phyloP scores from a whole-genome alignment of 2,888 invertebrate genomes.

The Endomychus coccineus region DNA sequence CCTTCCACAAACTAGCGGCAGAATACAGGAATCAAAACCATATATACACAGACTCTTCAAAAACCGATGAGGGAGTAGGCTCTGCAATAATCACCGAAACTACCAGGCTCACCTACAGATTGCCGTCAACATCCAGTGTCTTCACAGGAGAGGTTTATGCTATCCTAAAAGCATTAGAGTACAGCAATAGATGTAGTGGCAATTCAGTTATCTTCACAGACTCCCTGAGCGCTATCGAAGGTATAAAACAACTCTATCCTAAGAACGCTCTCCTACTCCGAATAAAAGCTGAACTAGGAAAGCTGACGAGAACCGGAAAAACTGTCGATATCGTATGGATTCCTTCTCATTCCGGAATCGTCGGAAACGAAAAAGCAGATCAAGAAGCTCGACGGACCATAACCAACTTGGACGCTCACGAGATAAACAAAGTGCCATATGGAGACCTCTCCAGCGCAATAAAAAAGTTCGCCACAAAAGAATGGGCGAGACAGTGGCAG shows the following conservation, averaged over 20 bases:
- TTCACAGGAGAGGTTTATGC: no score
- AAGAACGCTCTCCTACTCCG: conserved; percentile 1
- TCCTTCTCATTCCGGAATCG: conserved; percentile 5
- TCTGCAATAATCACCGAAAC: no score
- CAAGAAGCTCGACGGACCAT: conserved; percentile 3
- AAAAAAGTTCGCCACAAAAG: no score
- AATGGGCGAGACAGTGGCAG: no score
- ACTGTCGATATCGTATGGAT: conserved; percentile 4
- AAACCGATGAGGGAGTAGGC: no score
- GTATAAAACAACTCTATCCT: conserved; percentile 4
- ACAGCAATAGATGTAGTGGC: background rate
- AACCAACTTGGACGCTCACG: background rate
- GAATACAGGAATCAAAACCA: no score
- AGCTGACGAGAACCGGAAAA: conserved; percentile 2
- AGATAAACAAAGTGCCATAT: conserved; percentile 1
- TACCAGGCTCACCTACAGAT: no score
- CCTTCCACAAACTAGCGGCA: no score
- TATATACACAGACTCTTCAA: no score
- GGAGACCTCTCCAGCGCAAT: no score
- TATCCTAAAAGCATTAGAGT: background rate
- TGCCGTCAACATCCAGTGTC: no score
- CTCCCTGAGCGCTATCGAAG: conserved; percentile 7
- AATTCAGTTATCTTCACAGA: conserved; percentile 7
- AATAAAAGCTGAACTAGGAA: conserved; percentile 3
- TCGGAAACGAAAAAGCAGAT: conserved; percentile 10